phyloP scores from a whole-genome alignment of 2,113 vertebrate species.

The Pampusana beccarii region DNA sequence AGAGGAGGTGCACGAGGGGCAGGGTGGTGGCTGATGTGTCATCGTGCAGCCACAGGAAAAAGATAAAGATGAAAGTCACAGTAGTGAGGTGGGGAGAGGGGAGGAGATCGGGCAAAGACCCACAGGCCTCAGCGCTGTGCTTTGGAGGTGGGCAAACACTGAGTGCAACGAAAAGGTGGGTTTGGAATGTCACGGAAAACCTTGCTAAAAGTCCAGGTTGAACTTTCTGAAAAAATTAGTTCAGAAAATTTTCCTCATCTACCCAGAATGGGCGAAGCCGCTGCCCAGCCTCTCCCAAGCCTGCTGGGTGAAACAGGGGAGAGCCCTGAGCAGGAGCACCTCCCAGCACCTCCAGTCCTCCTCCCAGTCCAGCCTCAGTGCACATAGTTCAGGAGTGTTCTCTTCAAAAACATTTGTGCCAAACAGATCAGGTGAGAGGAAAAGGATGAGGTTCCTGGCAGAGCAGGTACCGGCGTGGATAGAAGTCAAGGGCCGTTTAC shows the following conservation, averaged over 20 bases:
- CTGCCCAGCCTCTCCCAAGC: not conserved
- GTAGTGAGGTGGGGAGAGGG: too few relatives aligned
- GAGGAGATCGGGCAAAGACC: not conserved
- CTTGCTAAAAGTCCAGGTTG: not conserved
- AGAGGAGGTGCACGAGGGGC: fast-evolving
- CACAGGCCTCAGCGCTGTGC: not conserved
- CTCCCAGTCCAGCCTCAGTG: fast-evolving
- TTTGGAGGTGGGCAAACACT: too few relatives aligned
- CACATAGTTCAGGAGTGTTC: fast-evolving
- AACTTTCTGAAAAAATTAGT: not conserved
- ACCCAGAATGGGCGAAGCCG: not conserved
- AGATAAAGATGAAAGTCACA: fast-evolving
- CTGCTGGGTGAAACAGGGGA: fast-evolving
- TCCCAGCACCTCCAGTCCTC: fast-evolving
- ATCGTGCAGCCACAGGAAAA: fast-evolving
- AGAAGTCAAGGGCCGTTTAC: not conserved
- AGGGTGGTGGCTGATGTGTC: too few relatives aligned
- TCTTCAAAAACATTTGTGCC: fast-evolving
- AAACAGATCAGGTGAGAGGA: too few relatives aligned
- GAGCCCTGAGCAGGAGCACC: not conserved
- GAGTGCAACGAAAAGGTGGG: not conserved
- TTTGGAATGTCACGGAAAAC: not conserved
- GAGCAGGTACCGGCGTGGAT: not conserved
- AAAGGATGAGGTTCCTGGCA: not conserved
- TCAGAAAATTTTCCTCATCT: not conserved